phyloP scores from a whole-genome alignment of 2,888 invertebrate genomes.

The Automeris io region DNA sequence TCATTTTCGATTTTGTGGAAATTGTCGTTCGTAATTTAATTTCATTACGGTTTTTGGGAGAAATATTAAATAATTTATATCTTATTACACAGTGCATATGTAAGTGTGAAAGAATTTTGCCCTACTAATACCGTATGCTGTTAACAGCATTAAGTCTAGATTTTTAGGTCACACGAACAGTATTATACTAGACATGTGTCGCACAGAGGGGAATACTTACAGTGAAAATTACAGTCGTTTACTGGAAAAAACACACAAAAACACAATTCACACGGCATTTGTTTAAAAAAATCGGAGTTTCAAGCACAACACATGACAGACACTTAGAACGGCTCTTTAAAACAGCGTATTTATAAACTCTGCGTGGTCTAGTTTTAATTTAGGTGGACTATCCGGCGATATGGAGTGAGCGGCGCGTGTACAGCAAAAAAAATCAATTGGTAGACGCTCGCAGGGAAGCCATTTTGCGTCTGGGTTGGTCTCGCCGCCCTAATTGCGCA shows the following conservation, averaged over 20 bases:
- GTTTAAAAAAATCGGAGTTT: no score
- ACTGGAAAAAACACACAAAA: background rate
- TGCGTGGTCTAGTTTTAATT: no score
- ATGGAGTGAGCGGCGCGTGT: conserved; percentile 7
- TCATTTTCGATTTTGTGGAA: no score
- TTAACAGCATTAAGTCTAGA: conserved; percentile 55
- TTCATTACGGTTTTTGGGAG: no score
- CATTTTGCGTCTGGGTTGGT: conserved; percentile 58
- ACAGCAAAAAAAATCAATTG: conserved; percentile 57
- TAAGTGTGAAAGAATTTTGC: no score
- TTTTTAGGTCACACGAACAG: conserved; percentile 48
- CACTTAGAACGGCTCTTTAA: no score
- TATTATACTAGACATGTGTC: conserved; percentile 28
- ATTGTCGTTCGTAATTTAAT: no score
- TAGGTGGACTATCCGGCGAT: no score
- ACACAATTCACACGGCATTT: background rate
- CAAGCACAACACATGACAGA: no score
- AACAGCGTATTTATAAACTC: no score
- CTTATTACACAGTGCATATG: no score
- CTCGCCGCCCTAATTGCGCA: conserved; percentile 42
- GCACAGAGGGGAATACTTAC: conserved; percentile 11
- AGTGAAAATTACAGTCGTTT: background rate
- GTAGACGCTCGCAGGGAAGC: conserved; percentile 50
- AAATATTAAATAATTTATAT: no score
- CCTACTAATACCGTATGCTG: conserved; percentile 7